phyloP scores from a whole-genome alignment of 2,113 vertebrate species.

The Neolamprologus longior region DNA sequence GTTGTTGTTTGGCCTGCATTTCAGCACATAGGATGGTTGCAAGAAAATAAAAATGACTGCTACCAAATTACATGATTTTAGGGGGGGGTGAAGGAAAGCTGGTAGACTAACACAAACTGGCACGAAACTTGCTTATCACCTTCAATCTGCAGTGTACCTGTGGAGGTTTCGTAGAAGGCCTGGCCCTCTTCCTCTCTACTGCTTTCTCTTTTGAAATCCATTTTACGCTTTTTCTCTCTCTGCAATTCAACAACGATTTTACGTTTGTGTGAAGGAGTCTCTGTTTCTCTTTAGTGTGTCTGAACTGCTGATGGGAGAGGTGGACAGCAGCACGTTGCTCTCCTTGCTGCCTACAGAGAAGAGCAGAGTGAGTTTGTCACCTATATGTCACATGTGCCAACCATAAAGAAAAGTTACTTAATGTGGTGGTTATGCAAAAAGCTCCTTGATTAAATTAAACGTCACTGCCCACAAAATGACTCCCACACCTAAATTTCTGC shows the following conservation, averaged over 20 bases:
- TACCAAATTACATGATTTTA: not conserved
- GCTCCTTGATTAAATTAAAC: not conserved
- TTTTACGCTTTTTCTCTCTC: not conserved
- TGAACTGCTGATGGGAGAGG: slow-evolving; percentile 93
- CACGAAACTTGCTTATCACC: not conserved
- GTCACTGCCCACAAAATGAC: not conserved
- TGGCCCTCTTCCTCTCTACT: not conserved
- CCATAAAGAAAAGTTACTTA: not conserved
- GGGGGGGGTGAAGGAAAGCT: accelerated
- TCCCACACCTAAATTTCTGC: not conserved
- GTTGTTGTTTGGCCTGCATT: not conserved
- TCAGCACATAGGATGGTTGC: not conserved
- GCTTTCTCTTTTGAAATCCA: not conserved
- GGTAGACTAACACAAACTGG: not conserved
- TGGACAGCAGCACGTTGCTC: slow-evolving; percentile 91
- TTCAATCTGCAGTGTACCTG: not conserved
- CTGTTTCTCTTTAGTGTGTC: slow-evolving; percentile 76
- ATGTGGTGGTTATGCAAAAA: not conserved
- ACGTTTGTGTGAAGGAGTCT: not conserved
- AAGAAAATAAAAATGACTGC: not conserved
- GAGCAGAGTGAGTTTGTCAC: slow-evolving; percentile 78
- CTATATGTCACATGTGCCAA: not conserved
- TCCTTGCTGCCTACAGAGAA: slow-evolving; percentile 85
- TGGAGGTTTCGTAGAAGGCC: not conserved
- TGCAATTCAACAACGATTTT: not conserved